Evolutionary conservation across 37 sponge, comb jelly and placozoan genomes (phyloP).

Genomic region (Chondrilla cf. caribensis): DNA sequence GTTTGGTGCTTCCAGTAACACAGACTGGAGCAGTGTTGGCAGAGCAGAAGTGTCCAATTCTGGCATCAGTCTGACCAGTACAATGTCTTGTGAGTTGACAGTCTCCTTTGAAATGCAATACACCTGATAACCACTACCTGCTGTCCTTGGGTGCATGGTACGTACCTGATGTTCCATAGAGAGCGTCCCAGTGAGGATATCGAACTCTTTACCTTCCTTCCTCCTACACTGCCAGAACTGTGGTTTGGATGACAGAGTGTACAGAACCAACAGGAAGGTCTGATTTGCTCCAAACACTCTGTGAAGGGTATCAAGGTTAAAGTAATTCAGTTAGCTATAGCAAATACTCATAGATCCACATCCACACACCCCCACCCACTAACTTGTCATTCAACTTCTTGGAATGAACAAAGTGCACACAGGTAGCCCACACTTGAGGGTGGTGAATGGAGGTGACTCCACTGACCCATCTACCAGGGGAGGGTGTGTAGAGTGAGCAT

Average conservation of each 20-base stretch:
- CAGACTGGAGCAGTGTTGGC: neutral
- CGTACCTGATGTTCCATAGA: neutral
- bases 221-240: constrained; percentile 6
- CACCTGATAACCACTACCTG: neutral
- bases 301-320: no score
- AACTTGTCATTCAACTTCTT: no score
- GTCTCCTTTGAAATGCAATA: neutral
- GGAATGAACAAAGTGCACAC: constrained; percentile 34
- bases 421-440: constrained; percentile 72
- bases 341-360: no score
- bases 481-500: neutral
- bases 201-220: neutral
- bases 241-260: neutral
- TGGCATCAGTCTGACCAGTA: neutral
- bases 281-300: neutral
- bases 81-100: neutral
- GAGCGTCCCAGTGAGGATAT: neutral
- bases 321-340: no score
- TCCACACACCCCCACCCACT: no score
- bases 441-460: constrained; percentile 58
- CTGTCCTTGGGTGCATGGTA: neutral
- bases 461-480: constrained; percentile 68
- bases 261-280: neutral
- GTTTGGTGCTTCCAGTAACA: neutral
- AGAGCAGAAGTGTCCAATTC: neutral